These are phyloP conservation scores for Drosophila novamexicana DNA, from an alignment of 1,140 invertebrate species.

Conservation along the genomic window DNA sequence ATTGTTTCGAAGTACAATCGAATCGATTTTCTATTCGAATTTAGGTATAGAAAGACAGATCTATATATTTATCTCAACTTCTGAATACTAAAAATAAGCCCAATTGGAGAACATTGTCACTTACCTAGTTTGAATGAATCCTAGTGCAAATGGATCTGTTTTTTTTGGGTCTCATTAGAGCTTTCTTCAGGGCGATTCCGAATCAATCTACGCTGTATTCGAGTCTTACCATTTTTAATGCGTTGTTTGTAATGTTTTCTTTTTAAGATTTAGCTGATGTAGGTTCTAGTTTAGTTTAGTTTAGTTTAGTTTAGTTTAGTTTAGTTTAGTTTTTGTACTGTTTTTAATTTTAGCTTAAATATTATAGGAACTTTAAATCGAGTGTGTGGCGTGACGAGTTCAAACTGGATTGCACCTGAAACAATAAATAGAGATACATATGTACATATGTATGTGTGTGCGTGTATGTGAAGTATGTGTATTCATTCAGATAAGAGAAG, in stretches of 20 bases:
- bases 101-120: not conserved
- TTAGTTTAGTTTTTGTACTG: conserved; percentile 57
- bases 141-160: not conserved
- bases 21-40: too few species aligned
- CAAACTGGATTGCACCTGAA: conserved; percentile 48
- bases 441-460: not conserved
- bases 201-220: not conserved
- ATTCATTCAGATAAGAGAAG: too few species aligned
- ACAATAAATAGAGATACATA: conserved; percentile 6
- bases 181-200: not conserved
- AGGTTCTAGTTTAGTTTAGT: conserved; percentile 14
- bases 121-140: not conserved
- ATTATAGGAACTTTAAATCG: conserved; percentile 75
- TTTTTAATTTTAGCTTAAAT: conserved; percentile 58
- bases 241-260: not conserved
- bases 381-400: conserved; percentile 43
- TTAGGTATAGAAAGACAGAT: too few species aligned
- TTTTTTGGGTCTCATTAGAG: not conserved
- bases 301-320: conserved; percentile 26
- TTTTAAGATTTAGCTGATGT: not conserved
- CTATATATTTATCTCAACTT: too few species aligned
- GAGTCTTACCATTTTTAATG: conserved; percentile 1
- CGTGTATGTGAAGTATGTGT: not conserved
- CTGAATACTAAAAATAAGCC: not conserved
- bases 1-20: too few species aligned